Evolutionary conservation across 2,113 vertebrate species (phyloP).

Genomic region (Rhinolophus ferrumequinum): DNA sequence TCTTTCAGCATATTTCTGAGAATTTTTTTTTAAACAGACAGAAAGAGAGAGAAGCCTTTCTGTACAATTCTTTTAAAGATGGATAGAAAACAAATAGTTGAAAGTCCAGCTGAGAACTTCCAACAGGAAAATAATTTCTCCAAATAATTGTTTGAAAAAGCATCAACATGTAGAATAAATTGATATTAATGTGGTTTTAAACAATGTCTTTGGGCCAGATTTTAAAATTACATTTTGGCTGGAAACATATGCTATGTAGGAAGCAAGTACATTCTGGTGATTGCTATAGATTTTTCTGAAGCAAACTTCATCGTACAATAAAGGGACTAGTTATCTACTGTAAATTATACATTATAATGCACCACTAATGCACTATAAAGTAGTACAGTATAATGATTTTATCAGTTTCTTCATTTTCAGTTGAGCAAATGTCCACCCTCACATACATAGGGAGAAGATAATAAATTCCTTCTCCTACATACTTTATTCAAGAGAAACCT

Average conservation of each 20-base stretch:
- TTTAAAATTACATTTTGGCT: slow-evolving; percentile 15
- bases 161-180: slow-evolving; percentile 40
- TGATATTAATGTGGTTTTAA: slow-evolving; percentile 61
- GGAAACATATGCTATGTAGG: not conserved
- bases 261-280: not conserved
- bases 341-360: not conserved
- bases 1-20: slow-evolving; percentile 13
- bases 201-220: not conserved
- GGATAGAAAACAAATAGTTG: slow-evolving; percentile 43
- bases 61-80: slow-evolving; percentile 32
- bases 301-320: not conserved
- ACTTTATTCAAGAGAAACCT: not conserved
- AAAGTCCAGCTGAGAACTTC: slow-evolving; percentile 55
- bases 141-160: slow-evolving; percentile 49
- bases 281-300: slow-evolving; percentile 18
- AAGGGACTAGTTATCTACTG: not conserved
- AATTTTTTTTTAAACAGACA: too few relatives aligned
- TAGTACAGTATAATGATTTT: not conserved
- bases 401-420: not conserved
- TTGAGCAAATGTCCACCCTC: not conserved
- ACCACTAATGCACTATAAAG: not conserved
- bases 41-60: slow-evolving; percentile 26
- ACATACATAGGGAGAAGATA: not conserved
- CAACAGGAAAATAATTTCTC: slow-evolving; percentile 57
- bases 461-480: not conserved